A percentile compares a stretch with the other conserved stretches of the same genome.
phyloP scores from a whole-genome alignment of 2,888 invertebrate species.

The Sesia apiformis region DNA sequence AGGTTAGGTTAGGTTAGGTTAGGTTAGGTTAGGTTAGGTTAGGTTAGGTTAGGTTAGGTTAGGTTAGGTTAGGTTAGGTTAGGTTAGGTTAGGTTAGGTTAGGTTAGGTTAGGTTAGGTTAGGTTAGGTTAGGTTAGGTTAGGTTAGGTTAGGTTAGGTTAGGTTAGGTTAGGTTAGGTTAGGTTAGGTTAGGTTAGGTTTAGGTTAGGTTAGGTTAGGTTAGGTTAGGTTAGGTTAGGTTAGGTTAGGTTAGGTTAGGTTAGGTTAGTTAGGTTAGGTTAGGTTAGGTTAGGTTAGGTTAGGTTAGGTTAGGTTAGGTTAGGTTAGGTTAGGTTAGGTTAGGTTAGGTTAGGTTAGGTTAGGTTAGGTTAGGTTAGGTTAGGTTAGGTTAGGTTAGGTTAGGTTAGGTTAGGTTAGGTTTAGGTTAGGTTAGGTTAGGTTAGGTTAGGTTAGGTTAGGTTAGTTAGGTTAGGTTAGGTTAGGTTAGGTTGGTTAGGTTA shows the following conservation, averaged over 20 bases:
- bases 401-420: background rate
- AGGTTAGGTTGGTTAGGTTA: background rate
- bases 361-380: background rate
- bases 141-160: background rate
- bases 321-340: background rate
- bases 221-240: background rate
- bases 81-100: background rate
- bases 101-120: background rate
- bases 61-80: background rate
- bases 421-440: background rate
- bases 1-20: background rate
- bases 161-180: background rate
- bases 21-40: background rate
- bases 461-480: background rate
- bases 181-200: background rate
- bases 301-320: background rate
- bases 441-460: background rate
- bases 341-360: background rate
- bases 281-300: background rate
- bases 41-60: background rate
- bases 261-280: background rate
- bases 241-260: background rate
- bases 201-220: background rate
- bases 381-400: background rate
- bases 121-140: background rate